phyloP scores from a whole-genome alignment of 2,797 vertebrate species.

The Valencia hispanica region DNA sequence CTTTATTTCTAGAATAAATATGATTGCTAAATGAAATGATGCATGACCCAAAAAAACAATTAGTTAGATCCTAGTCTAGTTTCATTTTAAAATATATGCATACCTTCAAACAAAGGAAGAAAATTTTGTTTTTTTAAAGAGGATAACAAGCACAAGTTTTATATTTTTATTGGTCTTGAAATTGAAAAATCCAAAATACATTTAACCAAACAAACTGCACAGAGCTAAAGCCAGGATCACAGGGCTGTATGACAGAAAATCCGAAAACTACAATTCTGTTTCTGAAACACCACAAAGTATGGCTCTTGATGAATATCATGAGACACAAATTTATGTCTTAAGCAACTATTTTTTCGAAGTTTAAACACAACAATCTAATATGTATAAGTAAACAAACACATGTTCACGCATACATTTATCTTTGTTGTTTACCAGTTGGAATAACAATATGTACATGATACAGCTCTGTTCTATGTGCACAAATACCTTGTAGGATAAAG shows the following conservation, averaged over 20 bases:
- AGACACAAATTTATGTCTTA: slow-evolving; percentile 5
- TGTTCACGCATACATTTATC: background rate
- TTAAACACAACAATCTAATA: background rate
- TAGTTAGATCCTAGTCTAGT: background rate
- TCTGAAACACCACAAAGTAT: slow-evolving; percentile 29
- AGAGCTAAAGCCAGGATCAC: background rate
- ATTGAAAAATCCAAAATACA: slow-evolving; percentile 34
- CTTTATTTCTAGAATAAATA: background rate
- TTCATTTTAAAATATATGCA: background rate
- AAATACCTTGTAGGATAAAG: background rate
- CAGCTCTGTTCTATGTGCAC: background rate
- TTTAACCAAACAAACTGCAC: slow-evolving; percentile 4
- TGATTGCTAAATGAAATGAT: background rate
- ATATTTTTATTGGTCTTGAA: slow-evolving; percentile 26
- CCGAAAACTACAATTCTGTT: slow-evolving; percentile 3
- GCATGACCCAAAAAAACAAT: no score
- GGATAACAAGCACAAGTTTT: background rate
- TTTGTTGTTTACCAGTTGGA: background rate
- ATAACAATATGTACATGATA: background rate
- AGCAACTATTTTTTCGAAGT: background rate
- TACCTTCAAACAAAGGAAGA: background rate
- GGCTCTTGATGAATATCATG: background rate
- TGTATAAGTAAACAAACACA: no score
- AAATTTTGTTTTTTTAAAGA: no score
- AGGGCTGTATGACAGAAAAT: background rate